Evolutionary conservation across 2,888 invertebrate genomes (phyloP).

Genomic region (Drosophila merina): DNA sequence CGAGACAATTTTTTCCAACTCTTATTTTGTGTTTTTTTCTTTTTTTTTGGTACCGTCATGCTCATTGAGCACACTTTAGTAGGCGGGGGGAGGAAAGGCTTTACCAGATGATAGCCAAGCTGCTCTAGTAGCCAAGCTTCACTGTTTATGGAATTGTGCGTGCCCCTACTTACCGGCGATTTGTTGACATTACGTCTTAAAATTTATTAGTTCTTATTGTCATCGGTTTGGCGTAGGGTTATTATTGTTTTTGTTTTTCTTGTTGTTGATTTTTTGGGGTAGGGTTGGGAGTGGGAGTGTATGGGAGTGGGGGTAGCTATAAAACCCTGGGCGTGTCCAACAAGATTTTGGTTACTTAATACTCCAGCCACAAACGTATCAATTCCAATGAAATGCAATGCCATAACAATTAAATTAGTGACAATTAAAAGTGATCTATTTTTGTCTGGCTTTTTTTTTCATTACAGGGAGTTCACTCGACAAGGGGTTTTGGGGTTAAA

Average conservation of each 20-base stretch:
- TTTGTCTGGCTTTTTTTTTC: background rate
- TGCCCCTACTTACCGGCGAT: slow-evolving; percentile 46
- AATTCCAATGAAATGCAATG: slow-evolving; percentile 22
- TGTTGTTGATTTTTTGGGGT: background rate
- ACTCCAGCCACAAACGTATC: background rate
- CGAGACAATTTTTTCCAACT: slow-evolving; percentile 28
- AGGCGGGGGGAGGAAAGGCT: slow-evolving; percentile 1
- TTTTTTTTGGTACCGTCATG: slow-evolving; percentile 61
- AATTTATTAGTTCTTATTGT: slow-evolving; percentile 69
- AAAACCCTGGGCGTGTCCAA: slow-evolving; percentile 28
- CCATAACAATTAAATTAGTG: slow-evolving; percentile 23
- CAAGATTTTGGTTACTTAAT: slow-evolving; percentile 25
- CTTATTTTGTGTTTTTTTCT: slow-evolving; percentile 26
- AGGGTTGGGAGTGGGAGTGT: background rate
- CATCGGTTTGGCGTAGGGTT: slow-evolving; percentile 26
- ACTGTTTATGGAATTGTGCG: slow-evolving; percentile 38
- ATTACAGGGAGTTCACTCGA: background rate
- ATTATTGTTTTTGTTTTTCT: background rate
- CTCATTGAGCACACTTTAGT: slow-evolving; percentile 60
- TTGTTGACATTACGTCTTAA: slow-evolving; percentile 74
- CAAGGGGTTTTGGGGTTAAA: background rate
- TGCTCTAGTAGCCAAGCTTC: slow-evolving; percentile 32
- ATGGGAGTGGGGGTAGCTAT: background rate
- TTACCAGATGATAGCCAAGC: background rate
- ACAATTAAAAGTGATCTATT: slow-evolving; percentile 24